These are phyloP conservation scores for Diachasmimorpha longicaudata DNA, from an alignment of 1,140 invertebrate genomes.

Conservation along the genomic window DNA sequence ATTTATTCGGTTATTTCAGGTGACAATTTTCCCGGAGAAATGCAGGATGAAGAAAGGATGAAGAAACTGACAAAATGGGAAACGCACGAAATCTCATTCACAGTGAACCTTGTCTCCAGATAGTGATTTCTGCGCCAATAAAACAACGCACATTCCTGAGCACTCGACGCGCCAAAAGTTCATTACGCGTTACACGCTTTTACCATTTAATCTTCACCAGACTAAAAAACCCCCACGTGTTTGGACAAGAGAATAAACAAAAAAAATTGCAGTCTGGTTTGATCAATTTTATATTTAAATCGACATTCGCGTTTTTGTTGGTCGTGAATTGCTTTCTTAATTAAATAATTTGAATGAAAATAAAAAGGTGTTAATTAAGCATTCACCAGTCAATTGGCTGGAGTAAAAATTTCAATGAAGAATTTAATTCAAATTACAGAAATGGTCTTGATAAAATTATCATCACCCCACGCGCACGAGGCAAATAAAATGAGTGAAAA, in stretches of 20 bases:
- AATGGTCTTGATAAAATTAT: background rate
- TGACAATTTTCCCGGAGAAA: background rate
- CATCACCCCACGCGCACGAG: background rate
- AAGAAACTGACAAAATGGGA: background rate
- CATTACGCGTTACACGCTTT: slow-evolving; percentile 35
- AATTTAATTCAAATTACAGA: background rate
- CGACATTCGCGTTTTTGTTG: slow-evolving; percentile 9
- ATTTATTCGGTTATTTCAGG: slow-evolving; percentile 17
- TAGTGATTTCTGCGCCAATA: slow-evolving; percentile 11
- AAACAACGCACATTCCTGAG: slow-evolving; percentile 28
- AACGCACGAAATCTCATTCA: slow-evolving; percentile 4
- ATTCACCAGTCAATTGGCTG: background rate
- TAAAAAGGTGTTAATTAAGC: slow-evolving; percentile 1
- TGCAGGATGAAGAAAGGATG: background rate
- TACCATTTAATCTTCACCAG: slow-evolving; percentile 31
- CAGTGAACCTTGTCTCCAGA: background rate
- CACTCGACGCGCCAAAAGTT: slow-evolving; percentile 28
- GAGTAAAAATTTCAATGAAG: background rate
- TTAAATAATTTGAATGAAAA: slow-evolving; percentile 2
- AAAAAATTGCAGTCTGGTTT: slow-evolving; percentile 20
- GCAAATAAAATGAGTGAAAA: background rate
- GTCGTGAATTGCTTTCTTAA: background rate
- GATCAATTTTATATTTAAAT: slow-evolving; percentile 38
- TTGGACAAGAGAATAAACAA: background rate
- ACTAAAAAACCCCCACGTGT: background rate